Base-by-base conservation (phyloP, 2,797 vertebrate species). In the Hozukius guyotensis region DNA sequence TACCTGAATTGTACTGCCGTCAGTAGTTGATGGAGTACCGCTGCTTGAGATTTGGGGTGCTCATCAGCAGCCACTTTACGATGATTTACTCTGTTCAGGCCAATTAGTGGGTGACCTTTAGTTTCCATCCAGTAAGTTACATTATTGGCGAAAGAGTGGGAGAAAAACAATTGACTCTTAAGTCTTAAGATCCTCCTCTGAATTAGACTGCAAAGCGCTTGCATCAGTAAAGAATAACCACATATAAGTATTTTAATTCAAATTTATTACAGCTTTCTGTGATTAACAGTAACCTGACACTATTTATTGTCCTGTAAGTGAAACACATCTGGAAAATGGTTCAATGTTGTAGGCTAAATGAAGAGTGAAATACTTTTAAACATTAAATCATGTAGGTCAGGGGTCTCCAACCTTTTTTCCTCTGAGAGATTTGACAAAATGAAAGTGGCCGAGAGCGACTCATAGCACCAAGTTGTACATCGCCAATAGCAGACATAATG, bases 61-160 rank as follows among this genome's bases (percentile, higher is more conserved):
- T 84, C 62, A 52, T 77, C 64, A 66, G 61, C 59, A 14, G 25
- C 64, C 53, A 69, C 81, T 87, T 88, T 0, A 77, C 31, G 4
- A 20, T 81, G 25, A 87, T 88, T 90, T 69, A 18, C 61, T 80
- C 70, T 60, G 1, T 65, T 81, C 20, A 52, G 55, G 56, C 36
- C 36, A 57, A 71, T 86, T 86, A 77, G 68, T 77, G 71, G 9
- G 8, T 77, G 70, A 78, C 82, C 77, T 87, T 81, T 66, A 62
- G 46, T 72, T 80, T 78, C 70, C 42, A 59, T 60, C 66, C 31
- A 71, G 64, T 38, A 60, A 59, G 25, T 29, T 59, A 31, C 27
- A 8, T 57, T 11, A 64, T 60, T 61, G 18, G 7, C n/a, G 1
- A 14, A 81, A 83, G 57, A 78, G 31, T 38, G 16, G 3, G 2